A percentile compares a stretch with the other conserved stretches of the same genome.
Conservation (phyloP, 2,888 invertebrate genomes). For the Watsonalla cultraria region DNA sequence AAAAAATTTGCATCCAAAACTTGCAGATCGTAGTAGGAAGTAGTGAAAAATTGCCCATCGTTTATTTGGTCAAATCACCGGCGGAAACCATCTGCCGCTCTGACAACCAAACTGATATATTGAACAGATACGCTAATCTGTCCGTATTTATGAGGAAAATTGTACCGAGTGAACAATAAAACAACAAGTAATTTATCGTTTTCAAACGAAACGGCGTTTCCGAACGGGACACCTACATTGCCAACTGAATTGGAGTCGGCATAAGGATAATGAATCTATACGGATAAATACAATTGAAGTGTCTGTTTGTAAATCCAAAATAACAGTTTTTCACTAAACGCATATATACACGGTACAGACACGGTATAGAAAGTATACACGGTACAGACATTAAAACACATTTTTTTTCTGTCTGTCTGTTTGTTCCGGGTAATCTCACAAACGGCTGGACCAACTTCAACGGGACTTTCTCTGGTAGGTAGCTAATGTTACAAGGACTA, state of each 20-base stretch:
- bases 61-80: not conserved
- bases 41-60: not conserved
- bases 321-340: too few species aligned
- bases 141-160: slow-evolving; percentile 22
- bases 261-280: slow-evolving; percentile 53
- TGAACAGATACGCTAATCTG: slow-evolving; percentile 16
- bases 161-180: slow-evolving; percentile 20
- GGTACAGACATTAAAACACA: too few species aligned
- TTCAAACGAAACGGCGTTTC: slow-evolving; percentile 28
- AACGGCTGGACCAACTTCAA: too few species aligned
- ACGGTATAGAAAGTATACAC: too few species aligned
- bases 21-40: not conserved
- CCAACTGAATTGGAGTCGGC: slow-evolving; percentile 40
- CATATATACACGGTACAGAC: too few species aligned
- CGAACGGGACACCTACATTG: slow-evolving; percentile 30
- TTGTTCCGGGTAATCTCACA: too few species aligned
- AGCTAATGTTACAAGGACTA: too few species aligned
- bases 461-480: too few species aligned
- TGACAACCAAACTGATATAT: slow-evolving; percentile 22
- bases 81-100: slow-evolving; percentile 11
- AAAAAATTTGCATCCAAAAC: not conserved
- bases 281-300: too few species aligned
- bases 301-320: too few species aligned
- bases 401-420: too few species aligned
- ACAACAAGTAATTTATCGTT: slow-evolving; percentile 26